These are phyloP conservation scores for Zophobas morio DNA, from an alignment of 1,140 invertebrate species.

Conservation along the genomic window DNA sequence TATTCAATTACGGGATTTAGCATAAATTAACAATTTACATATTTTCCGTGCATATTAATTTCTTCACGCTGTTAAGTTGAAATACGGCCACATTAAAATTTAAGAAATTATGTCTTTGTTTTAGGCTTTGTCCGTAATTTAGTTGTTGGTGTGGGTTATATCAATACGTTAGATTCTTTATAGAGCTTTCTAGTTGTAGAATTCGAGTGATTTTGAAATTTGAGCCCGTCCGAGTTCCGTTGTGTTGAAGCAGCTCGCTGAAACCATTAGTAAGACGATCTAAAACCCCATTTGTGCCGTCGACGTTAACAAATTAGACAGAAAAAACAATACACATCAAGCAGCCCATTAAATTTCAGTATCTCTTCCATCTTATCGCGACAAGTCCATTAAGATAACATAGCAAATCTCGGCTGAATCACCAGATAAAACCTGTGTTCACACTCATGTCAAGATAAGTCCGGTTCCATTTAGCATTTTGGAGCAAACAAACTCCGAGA, in stretches of 20 bases:
- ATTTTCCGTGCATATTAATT: constrained; percentile 20
- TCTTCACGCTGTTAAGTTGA: constrained; percentile 10
- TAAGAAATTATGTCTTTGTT: constrained; percentile 32
- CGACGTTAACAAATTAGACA: constrained; percentile 42
- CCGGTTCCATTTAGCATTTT: constrained; percentile 40
- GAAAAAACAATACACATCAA: constrained; percentile 43
- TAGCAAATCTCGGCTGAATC: constrained; percentile 45
- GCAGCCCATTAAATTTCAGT: constrained; percentile 44
- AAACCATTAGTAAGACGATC: constrained; percentile 16
- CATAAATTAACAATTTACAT: constrained; percentile 39
- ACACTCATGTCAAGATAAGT: constrained; percentile 43
- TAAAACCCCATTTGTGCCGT: not conserved
- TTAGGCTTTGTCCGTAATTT: not conserved
- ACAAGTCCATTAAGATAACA: constrained; percentile 46
- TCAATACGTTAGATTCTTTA: constrained; percentile 30
- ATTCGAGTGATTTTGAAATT: constrained; percentile 30
- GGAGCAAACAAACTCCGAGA: not conserved
- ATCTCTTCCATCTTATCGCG: constrained; percentile 42
- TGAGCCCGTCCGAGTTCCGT: not conserved
- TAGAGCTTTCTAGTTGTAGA: constrained; percentile 5
- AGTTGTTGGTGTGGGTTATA: constrained; percentile 32
- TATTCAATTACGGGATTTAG: constrained; percentile 37
- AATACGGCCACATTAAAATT: constrained; percentile 11
- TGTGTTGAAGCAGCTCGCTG: not conserved
- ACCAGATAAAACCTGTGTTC: constrained; percentile 44